Evolutionary conservation across 2,797 vertebrate genomes (phyloP), one percentile per base, ranked within the genome.

Genomic region (Ctenopoma multispine): DNA sequence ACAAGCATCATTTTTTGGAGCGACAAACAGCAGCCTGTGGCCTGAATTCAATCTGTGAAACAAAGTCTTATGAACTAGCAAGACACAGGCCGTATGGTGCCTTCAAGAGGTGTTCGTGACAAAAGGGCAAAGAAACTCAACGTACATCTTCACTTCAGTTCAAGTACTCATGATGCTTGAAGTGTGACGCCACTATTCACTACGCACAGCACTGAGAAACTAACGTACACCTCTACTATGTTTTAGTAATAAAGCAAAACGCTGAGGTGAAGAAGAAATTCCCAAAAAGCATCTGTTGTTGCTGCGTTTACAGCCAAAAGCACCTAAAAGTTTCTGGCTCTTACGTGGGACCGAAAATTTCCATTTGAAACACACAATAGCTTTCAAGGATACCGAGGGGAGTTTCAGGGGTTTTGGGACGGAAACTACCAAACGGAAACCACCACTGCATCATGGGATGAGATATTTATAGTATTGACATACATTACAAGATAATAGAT

Each of bases 11-110:
- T 76, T 62, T 46, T 61, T 23, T 7, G 6, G 29, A 21, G 44
- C 1, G 64, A 71, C 55, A 67, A 82, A 73, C 0, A 20, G 46
- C 62, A 43, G 58, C 69, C 63, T 34, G 18, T 74, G 77, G 69
- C 58, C 57, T 27, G 24, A 51, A 51, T 49, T 70, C 47, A 67
- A 51, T 44, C 60, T 34, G 67, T 18, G 48, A 69, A 70, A 57
- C 13, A 41, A n/a, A 34, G 27, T 5, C 12, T 6, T 12, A 15
- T 4, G 20, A 74, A 61, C 23, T 40, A 21, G 41, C 27, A 24
- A 5, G 69, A 55, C 41, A n/a, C 5, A 1, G 24, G 51, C 23
- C 20, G 2, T 29, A 46, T 9, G 47, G 7, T 27, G 34, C 54
- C 36, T 71, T 49, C 29, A 11, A 54, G 31, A 61, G 56, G 23